Evolutionary conservation across 2,888 invertebrate species (phyloP).

Genomic region (Dynastes grantii): DNA sequence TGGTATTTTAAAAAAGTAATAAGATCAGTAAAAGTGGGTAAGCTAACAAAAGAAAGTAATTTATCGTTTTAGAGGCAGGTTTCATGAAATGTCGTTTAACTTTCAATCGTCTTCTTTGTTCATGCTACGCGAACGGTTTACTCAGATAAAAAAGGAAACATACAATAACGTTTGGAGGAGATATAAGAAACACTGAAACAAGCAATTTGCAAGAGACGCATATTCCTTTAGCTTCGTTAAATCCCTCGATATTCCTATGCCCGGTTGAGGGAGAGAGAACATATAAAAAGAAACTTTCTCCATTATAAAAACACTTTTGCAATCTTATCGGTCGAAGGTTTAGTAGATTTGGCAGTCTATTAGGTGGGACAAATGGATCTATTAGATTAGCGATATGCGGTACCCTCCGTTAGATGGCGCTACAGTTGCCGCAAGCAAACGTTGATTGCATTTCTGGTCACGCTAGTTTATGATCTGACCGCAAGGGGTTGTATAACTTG

Average conservation of each 20-base stretch:
- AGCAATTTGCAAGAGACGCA: conserved; percentile 26
- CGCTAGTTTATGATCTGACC: conserved; percentile 57
- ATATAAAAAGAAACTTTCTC: conserved; percentile 36
- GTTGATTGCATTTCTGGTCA: conserved; percentile 58
- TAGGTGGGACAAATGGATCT: conserved; percentile 63
- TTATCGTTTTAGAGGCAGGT: too few species aligned
- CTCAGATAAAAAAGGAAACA: neutral
- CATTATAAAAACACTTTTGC: conserved; percentile 46
- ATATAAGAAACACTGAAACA: conserved; percentile 26
- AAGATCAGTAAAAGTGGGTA: too few species aligned
- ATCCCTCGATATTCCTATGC: conserved; percentile 24
- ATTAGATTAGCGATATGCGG: conserved; percentile 64
- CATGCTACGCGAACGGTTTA: neutral
- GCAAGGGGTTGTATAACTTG: conserved; percentile 56
- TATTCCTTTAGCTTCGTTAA: conserved; percentile 37
- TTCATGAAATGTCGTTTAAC: too few species aligned
- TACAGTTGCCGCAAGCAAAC: conserved; percentile 52
- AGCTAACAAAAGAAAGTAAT: too few species aligned
- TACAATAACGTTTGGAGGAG: neutral
- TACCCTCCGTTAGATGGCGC: conserved; percentile 53
- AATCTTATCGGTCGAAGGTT: conserved; percentile 49
- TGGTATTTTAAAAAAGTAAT: too few species aligned
- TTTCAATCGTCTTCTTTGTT: too few species aligned
- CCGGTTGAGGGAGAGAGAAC: neutral
- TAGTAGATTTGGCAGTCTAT: conserved; percentile 59